Base-by-base conservation (phyloP, 2,888 invertebrate genomes). In the Drosophila neotestacea region DNA sequence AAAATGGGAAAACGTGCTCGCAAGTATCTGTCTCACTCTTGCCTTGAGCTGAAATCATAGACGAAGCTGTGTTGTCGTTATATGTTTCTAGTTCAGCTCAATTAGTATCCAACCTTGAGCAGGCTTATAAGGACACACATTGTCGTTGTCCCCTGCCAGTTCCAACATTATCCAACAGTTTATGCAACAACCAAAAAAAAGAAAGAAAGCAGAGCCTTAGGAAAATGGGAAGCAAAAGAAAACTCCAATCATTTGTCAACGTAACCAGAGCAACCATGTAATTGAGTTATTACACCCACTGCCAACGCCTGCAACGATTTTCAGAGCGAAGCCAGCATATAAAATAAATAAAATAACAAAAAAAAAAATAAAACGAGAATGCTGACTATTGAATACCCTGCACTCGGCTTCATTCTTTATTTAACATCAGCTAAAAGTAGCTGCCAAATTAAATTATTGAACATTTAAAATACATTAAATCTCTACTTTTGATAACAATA, bases 241-340 rank as follows among this genome's bases (percentile, higher is more conserved):
- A 50, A 64, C 62, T 50, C 11, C 11, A 70, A 58, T 60, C 70
- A 65, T 75, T 77, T 75, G 81, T 75, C 77, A 64, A 58, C 58
- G 84, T 67, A 67, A 73, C 87, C 77, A 70, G 73, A 73, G 70
- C 70, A 79, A 67, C 77, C 78, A 55, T 62, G 61, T 83, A 88
- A 85, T 85, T 85, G 86, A 85, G 88, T 81, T 85, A 85, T 81
- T 83, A 81, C 72, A 77, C 50, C 60, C 65, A 48, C 71, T 56
- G 60, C 42, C 75, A 65, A 66, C 61, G 61, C 47, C 55, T 39
- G 51, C 60, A 13, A 46, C 44, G 56, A 46, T 56, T 46, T 56
- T 30, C 30, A 59, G 38, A 32, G 44, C 36, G 59, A 48, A 27
- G 13, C 56, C 42, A 39, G 46, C 70, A 63, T 64, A 59, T 77